A percentile compares a stretch with the other conserved stretches of the same genome.
Conservation (phyloP, 2,797 vertebrate species). For the Brachymystax lenok region DNA sequence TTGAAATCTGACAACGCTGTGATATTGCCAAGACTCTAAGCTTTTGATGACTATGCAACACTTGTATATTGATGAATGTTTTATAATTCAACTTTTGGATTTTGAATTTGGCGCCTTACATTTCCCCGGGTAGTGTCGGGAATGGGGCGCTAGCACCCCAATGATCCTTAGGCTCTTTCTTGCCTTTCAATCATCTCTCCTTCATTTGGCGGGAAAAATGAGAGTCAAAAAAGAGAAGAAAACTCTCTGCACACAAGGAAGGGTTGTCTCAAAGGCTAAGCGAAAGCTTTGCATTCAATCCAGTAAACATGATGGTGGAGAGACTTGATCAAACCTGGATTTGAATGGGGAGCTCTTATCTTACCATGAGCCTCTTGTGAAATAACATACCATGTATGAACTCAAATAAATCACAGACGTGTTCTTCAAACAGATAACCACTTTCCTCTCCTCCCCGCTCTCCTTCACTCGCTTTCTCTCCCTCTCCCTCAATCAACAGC, state of each 20-base stretch:
- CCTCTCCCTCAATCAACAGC: constrained; percentile 14
- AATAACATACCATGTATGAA: constrained; percentile 41
- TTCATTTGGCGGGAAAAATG: constrained; percentile 2
- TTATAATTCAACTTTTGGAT: no score
- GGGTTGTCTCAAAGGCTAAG: neutral
- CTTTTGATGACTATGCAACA: no score
- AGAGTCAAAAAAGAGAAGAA: neutral
- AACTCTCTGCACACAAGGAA: neutral
- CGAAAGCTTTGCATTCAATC: neutral
- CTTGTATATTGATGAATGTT: no score
- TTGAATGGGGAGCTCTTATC: constrained; percentile 30
- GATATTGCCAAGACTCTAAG: no score
- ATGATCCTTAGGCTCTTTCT: neutral
- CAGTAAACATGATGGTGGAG: constrained; percentile 23
- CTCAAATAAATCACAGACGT: constrained; percentile 39
- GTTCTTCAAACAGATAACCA: constrained; percentile 20
- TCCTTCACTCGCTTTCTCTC: neutral
- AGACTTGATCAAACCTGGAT: constrained; percentile 20
- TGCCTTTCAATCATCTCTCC: constrained; percentile 11
- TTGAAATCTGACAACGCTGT: no score
- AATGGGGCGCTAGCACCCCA: no score
- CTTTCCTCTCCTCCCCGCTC: neutral
- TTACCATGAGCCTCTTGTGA: constrained; percentile 28
- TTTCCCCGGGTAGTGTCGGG: no score
- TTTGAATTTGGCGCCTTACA: no score